These are phyloP conservation scores for Ursus arctos DNA, from an alignment of 2,113 vertebrate genomes.

Conservation along the genomic window DNA sequence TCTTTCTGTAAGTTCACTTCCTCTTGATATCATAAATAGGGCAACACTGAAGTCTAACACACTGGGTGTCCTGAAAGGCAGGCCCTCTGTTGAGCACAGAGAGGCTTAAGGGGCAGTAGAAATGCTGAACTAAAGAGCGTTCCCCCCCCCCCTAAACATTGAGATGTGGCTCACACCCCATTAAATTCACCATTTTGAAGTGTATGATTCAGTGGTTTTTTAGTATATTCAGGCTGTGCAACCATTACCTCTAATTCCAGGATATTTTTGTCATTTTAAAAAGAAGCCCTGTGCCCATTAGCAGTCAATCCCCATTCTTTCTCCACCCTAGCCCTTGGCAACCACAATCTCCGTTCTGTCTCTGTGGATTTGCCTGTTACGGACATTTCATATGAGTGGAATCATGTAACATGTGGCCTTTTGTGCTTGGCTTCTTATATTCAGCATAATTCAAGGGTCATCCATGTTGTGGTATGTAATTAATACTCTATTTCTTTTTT, in stretches of 20 bases:
- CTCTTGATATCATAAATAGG: background rate
- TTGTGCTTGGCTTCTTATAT: background rate
- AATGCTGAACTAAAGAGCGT: background rate
- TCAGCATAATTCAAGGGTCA: background rate
- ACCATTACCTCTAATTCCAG: background rate
- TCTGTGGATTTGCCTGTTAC: background rate
- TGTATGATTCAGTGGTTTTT: background rate
- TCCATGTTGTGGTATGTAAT: background rate
- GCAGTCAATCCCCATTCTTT: background rate
- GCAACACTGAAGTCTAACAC: background rate
- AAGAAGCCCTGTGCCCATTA: background rate
- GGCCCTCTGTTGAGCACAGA: background rate
- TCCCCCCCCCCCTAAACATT: too few species aligned
- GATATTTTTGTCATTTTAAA: background rate
- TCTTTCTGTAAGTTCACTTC: background rate
- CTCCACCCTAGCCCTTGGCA: background rate
- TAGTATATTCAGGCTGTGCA: background rate
- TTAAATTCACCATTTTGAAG: background rate
- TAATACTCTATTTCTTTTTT: background rate
- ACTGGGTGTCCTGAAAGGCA: background rate
- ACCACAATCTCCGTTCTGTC: background rate
- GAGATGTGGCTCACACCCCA: background rate
- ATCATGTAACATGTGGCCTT: background rate
- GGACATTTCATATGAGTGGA: background rate
- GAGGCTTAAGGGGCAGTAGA: background rate